Conservation (phyloP, 2,888 invertebrate genomes). For the Hartigia nigra region DNA sequence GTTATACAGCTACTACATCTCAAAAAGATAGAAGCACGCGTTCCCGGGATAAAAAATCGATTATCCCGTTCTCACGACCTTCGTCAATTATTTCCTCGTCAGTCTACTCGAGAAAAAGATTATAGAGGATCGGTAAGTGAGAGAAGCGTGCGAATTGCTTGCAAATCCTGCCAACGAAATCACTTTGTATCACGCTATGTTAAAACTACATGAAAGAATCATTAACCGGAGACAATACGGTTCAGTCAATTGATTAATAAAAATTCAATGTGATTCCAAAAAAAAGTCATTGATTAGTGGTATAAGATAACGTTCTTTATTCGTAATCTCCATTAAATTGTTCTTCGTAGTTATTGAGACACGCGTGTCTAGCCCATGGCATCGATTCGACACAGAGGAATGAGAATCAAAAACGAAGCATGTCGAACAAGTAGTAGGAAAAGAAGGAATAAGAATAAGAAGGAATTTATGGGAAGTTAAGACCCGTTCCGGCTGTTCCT, state of each 20-base stretch:
- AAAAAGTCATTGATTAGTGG: background rate
- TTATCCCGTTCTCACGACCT: constrained; percentile 22
- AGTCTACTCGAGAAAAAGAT: constrained; percentile 3
- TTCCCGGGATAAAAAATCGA: background rate
- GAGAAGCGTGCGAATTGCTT: background rate
- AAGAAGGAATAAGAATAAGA: background rate
- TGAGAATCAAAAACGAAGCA: background rate
- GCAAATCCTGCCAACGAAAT: background rate
- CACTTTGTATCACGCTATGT: background rate
- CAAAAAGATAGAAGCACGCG: background rate
- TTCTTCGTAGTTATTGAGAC: background rate
- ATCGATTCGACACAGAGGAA: background rate
- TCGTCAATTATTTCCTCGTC: constrained; percentile 39
- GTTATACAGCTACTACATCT: background rate
- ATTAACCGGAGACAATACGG: background rate
- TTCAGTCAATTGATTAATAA: background rate
- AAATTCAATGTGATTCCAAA: background rate
- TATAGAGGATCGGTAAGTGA: background rate
- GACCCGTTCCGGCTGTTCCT: background rate
- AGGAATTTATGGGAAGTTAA: background rate
- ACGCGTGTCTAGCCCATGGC: background rate
- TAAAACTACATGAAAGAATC: background rate
- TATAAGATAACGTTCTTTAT: background rate
- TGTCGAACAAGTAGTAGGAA: background rate
- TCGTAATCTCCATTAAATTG: background rate